Conservation (phyloP, 2,797 vertebrate genomes). For the Urocyon cinereoargenteus region DNA sequence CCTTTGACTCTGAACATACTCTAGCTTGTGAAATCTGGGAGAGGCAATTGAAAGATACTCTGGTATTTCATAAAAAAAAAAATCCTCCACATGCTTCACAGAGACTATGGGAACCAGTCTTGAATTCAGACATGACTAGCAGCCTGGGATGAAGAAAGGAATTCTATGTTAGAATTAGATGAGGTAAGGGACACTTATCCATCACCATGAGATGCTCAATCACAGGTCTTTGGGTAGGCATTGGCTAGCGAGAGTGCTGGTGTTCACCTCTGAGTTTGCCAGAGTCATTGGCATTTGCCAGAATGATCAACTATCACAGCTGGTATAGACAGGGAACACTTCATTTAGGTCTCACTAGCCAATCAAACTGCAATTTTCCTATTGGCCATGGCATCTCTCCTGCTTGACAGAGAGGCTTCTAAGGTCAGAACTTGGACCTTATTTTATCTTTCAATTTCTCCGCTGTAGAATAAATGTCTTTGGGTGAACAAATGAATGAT, state of each 20-base stretch:
- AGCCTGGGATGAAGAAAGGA: neutral
- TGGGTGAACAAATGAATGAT: neutral
- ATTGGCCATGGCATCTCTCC: neutral
- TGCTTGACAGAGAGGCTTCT: neutral
- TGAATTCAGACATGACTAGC: neutral
- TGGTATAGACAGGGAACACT: neutral
- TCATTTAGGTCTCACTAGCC: neutral
- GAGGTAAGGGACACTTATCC: too few species aligned
- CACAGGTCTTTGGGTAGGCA: neutral
- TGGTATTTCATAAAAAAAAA: neutral
- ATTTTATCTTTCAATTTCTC: neutral
- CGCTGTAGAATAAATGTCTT: neutral
- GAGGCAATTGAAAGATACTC: neutral
- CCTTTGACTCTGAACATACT: neutral
- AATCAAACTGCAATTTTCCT: neutral
- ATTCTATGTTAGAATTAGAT: neutral
- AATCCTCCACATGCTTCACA: neutral
- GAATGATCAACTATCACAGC: neutral
- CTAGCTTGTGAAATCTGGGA: neutral
- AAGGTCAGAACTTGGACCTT: neutral
- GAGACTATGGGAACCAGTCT: neutral
- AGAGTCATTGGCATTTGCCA: neutral
- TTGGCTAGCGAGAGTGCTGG: too few species aligned
- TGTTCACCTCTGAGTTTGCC: neutral
- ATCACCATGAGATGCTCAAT: neutral